These are phyloP conservation scores for Arge pagana DNA, from an alignment of 2,888 invertebrate genomes.

Conservation along the genomic window DNA sequence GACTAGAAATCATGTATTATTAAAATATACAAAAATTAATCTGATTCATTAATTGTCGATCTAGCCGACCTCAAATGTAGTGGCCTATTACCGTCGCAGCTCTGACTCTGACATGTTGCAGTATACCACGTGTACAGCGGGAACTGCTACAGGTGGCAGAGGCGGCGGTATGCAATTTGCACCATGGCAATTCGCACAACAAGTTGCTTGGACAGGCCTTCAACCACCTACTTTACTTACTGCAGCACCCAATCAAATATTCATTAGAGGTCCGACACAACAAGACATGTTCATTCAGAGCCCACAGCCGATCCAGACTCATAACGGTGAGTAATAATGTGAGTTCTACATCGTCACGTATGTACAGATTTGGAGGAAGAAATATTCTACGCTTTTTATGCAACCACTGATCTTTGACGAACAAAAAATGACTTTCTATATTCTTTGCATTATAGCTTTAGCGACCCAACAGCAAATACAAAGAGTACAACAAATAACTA, in stretches of 20 bases:
- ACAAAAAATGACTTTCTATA: background rate
- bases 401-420: no score
- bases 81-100: conserved; percentile 8
- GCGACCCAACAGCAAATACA: conserved; percentile 57
- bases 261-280: conserved; percentile 77
- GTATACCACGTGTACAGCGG: conserved; percentile 57
- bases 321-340: conserved; percentile 68
- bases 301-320: conserved; percentile 71
- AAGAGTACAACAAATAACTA: conserved; percentile 54
- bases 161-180: conserved; percentile 70
- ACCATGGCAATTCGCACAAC: conserved; percentile 78
- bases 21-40: conserved; percentile 8
- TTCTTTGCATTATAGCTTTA: conserved; percentile 44
- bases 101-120: conserved; percentile 30
- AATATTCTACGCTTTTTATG: no score
- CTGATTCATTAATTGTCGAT: conserved; percentile 15
- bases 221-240: conserved; percentile 71
- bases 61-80: conserved; percentile 15
- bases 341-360: no score
- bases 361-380: background rate
- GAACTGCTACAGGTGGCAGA: conserved; percentile 49
- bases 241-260: conserved; percentile 76
- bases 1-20: no score
- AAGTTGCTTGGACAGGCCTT: conserved; percentile 77
- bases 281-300: conserved; percentile 87